Conservation (phyloP, 2,888 invertebrate species). For the Trilocha varians region DNA sequence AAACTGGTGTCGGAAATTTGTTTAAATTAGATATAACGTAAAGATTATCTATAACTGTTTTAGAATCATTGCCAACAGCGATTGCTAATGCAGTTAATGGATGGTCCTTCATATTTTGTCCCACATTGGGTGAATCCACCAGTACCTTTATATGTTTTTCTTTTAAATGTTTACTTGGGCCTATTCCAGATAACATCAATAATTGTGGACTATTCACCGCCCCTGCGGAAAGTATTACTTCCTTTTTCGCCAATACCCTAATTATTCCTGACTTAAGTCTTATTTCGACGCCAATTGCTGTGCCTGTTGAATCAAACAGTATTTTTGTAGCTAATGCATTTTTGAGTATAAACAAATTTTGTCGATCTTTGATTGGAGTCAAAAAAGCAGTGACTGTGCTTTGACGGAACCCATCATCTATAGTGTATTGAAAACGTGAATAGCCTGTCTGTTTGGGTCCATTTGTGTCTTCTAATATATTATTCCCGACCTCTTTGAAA, state of each 20-base stretch:
- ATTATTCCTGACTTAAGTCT: slow-evolving; percentile 11
- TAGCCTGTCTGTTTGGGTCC: slow-evolving; percentile 17
- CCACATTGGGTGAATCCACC: slow-evolving; percentile 30
- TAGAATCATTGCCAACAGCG: slow-evolving; percentile 14
- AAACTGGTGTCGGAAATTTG: slow-evolving; percentile 22
- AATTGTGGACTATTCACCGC: slow-evolving; percentile 34
- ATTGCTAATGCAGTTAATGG: slow-evolving; percentile 19
- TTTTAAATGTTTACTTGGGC: slow-evolving; percentile 27
- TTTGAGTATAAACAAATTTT: slow-evolving; percentile 27
- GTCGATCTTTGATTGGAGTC: slow-evolving; percentile 19
- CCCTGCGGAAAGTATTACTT: slow-evolving; percentile 38
- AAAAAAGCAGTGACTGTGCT: slow-evolving; percentile 50
- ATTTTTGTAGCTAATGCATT: slow-evolving; percentile 25
- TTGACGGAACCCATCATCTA: slow-evolving; percentile 38
- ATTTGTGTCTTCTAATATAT: neutral
- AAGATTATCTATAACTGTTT: slow-evolving; percentile 17
- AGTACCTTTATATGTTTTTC: slow-evolving; percentile 23
- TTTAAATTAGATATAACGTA: slow-evolving; percentile 15
- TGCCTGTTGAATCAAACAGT: slow-evolving; percentile 17
- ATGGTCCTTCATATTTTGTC: slow-evolving; percentile 34
- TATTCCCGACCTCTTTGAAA: neutral
- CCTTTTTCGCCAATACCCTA: slow-evolving; percentile 21
- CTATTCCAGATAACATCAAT: slow-evolving; percentile 39
- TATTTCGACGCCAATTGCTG: slow-evolving; percentile 26
- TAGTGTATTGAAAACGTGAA: slow-evolving; percentile 15